A percentile compares a stretch with the other conserved stretches of the same genome.
Conservation (phyloP, 2,113 vertebrate species). For the Apteryx owenii region DNA sequence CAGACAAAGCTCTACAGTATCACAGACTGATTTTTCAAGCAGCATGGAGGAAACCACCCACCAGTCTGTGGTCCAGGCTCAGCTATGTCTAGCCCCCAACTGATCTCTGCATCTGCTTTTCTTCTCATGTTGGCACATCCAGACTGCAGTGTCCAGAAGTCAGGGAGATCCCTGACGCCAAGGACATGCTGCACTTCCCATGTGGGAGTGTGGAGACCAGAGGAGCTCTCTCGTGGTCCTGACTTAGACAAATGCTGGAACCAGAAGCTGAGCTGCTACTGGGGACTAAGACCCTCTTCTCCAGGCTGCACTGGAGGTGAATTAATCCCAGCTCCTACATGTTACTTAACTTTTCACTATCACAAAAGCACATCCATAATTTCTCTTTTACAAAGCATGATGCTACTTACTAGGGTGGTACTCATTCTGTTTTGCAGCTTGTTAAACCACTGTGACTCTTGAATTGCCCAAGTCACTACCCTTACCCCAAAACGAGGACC, state of each 20-base stretch:
- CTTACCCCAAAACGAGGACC: neutral
- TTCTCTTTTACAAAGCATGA: neutral
- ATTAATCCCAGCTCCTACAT: neutral
- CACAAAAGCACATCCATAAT: neutral
- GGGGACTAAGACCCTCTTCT: neutral
- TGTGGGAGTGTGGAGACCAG: neutral
- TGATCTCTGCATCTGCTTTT: neutral
- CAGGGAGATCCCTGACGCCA: neutral
- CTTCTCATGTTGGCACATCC: neutral
- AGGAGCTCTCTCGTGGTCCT: rapidly evolving
- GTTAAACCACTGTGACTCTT: neutral
- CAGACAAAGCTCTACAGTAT: neutral
- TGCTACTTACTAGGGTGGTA: neutral
- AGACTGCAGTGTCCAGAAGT: neutral
- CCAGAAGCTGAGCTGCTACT: neutral
- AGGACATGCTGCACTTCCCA: neutral
- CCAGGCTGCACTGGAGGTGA: neutral
- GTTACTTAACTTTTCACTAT: neutral
- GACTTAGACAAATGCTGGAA: neutral
- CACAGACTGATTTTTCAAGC: neutral
- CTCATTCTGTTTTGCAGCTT: neutral
- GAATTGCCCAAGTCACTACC: neutral
- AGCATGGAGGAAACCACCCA: neutral
- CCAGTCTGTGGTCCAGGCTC: neutral
- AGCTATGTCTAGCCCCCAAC: neutral